A percentile compares a stretch with the other conserved stretches of the same genome.
These are phyloP conservation scores for Lasioglossum villosulum DNA, from an alignment of 2,888 invertebrate species.

Conservation along the genomic window DNA sequence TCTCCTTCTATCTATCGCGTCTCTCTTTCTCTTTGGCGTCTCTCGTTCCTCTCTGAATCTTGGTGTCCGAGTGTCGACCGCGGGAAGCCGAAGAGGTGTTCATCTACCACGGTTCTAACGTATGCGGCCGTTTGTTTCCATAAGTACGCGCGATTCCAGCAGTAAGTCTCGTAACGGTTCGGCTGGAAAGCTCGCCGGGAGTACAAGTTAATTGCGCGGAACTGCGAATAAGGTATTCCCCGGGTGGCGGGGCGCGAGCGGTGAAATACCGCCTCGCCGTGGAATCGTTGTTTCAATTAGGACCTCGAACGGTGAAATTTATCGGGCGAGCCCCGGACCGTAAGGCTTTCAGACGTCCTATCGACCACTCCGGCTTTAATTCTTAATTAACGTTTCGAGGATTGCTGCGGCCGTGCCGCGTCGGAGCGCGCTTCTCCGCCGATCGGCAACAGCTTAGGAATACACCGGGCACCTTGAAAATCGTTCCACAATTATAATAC, in stretches of 20 bases:
- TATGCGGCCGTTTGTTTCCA: conserved; percentile 60
- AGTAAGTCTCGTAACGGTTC: conserved; percentile 59
- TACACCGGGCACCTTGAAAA: neutral
- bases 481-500: neutral
- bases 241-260: conserved; percentile 11
- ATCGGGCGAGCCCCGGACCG: conserved; percentile 35
- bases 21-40: neutral
- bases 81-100: conserved; percentile 56
- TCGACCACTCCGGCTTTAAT: neutral
- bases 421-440: neutral
- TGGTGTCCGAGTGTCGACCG: conserved; percentile 29
- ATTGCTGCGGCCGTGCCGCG: neutral
- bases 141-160: conserved; percentile 60
- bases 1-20: neutral
- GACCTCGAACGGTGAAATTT: conserved; percentile 41
- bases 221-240: conserved; percentile 60
- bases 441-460: conserved; percentile 2
- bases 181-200: conserved; percentile 44
- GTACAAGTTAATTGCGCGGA: conserved; percentile 63
- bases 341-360: neutral
- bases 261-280: conserved; percentile 46
- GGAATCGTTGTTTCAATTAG: conserved; percentile 61
- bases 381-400: conserved; percentile 22
- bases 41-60: conserved; percentile 4
- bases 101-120: conserved; percentile 61